Percentiles rank a stretch among this genome's conserved stretches.
Conservation (phyloP, 2,797 vertebrate species). For the Taenioides sp. region DNA sequence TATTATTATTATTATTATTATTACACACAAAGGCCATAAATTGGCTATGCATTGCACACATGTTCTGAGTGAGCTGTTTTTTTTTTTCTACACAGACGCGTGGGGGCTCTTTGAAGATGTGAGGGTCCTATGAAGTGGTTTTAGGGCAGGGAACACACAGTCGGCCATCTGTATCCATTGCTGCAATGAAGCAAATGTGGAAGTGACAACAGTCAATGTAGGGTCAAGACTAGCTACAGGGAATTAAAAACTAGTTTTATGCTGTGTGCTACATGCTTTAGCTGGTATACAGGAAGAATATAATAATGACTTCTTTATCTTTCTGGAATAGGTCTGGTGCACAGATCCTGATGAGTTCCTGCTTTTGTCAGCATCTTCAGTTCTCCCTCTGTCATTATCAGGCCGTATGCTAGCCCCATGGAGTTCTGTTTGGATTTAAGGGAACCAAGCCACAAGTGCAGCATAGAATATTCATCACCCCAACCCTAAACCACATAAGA, state of each 20-base stretch:
- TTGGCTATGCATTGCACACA: slow-evolving; percentile 48
- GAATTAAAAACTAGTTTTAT: slow-evolving; percentile 18
- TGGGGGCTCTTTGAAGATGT: slow-evolving; percentile 72
- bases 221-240: slow-evolving; percentile 31
- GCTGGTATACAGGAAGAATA: slow-evolving; percentile 11
- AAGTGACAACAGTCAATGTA: slow-evolving; percentile 57
- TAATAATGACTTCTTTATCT: slow-evolving; percentile 52
- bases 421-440: slow-evolving; percentile 50
- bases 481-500: slow-evolving; percentile 56
- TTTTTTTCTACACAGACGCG: slow-evolving; percentile 35
- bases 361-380: slow-evolving; percentile 44
- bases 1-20: no score
- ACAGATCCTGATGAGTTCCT: slow-evolving; percentile 50
- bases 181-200: slow-evolving; percentile 51
- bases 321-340: slow-evolving; percentile 44
- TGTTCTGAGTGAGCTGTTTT: slow-evolving; percentile 44
- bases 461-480: slow-evolving; percentile 49
- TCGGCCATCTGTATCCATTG: slow-evolving; percentile 43
- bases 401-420: slow-evolving; percentile 25
- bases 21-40: slow-evolving; percentile 31
- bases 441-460: slow-evolving; percentile 47
- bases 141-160: slow-evolving; percentile 43
- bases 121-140: slow-evolving; percentile 70
- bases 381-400: slow-evolving; percentile 56
- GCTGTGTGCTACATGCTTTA: slow-evolving; percentile 24